Base-by-base conservation (phyloP, 1,140 invertebrate species). In the Trialeurodes vaporariorum region DNA sequence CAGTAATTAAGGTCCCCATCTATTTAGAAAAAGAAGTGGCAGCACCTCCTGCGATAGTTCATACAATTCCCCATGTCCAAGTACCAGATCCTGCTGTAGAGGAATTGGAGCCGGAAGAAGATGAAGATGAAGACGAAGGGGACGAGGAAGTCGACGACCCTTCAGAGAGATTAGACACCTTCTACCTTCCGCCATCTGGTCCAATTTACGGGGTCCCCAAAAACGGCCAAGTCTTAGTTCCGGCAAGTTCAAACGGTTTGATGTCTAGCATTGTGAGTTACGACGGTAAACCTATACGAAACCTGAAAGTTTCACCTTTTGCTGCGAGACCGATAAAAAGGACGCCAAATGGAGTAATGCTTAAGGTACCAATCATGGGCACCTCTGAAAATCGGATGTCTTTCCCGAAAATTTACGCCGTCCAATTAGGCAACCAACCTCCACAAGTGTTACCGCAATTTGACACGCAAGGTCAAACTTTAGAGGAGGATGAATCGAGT, bases 251-350 rank as follows among this genome's bases (percentile, higher is more conserved):
- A 2, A 27, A 66, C 9, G 63, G 63, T 5, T 63, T 63, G 63
- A 75, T 72, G 64, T 82, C 78, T 49, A 83, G 84, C 0, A 81
- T 87, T 24, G 83, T 88, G 12, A 85, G 87, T 9, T 90, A 86
- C 70, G 88, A 91, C 71, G 88, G 87, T 0, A 88, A 87, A 74
- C 83, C 81, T 23, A 81, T 90, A 5, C 83, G 86, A 2, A 86
- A 86, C 61, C 79, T 81, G 12, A 83, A 81, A 13, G 67, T 66
- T 2, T 27, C 69, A n/a, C 65, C 68, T 12, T 34, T 68, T 0
- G 66, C 71, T 26, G 25, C 70, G 22, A n/a, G n/a, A n/a, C n/a
- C n/a, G n/a, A n/a, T n/a, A n/a, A 49, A 49, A 17, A 49, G 34
- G 34, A 49, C 17, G 34, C 34, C 34, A 17, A 17, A 17, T 49